A percentile compares a stretch with the other conserved stretches of the same genome.
Conservation (phyloP, 2,797 vertebrate species). For the Enteromius afrohamiltoni region DNA sequence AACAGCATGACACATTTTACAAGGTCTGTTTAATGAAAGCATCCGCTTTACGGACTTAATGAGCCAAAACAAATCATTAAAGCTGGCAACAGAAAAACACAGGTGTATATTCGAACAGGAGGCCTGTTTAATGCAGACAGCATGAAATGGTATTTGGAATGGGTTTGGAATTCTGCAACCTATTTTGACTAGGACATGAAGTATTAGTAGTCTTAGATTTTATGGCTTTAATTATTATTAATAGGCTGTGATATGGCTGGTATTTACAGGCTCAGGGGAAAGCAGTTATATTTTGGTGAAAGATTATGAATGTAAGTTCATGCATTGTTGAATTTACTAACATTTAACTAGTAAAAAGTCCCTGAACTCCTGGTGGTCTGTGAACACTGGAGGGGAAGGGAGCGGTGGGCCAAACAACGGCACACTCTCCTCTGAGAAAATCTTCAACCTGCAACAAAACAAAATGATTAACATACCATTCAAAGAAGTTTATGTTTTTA, state of each 20-base stretch:
- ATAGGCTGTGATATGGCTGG: constrained; percentile 2
- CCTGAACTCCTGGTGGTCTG: constrained; percentile 99
- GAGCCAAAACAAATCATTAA: constrained; percentile 32
- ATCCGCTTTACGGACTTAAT: constrained; percentile 13
- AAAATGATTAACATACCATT: not conserved
- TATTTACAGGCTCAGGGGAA: not conserved
- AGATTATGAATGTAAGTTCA: not conserved
- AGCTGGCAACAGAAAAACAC: not conserved
- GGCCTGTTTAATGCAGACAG: not conserved
- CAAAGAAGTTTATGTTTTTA: not conserved
- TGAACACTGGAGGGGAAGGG: constrained; percentile 94
- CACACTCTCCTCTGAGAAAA: constrained; percentile 98
- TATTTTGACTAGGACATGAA: not conserved
- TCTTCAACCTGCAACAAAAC: constrained; percentile 87
- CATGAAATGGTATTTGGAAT: not conserved
- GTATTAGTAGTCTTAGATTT: not conserved
- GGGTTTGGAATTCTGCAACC: not conserved
- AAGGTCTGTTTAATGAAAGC: constrained; percentile 17
- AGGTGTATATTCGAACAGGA: constrained; percentile 12
- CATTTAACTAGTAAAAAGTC: constrained; percentile 99
- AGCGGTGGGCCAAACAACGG: constrained; percentile 97
- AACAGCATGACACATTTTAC: constrained; percentile 13
- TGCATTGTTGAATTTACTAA: constrained; percentile 71
- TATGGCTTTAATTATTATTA: not conserved
- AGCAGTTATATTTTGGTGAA: constrained; percentile 3